Conservation (phyloP, 2,888 invertebrate species). For the Opisthograptis luteolata region DNA sequence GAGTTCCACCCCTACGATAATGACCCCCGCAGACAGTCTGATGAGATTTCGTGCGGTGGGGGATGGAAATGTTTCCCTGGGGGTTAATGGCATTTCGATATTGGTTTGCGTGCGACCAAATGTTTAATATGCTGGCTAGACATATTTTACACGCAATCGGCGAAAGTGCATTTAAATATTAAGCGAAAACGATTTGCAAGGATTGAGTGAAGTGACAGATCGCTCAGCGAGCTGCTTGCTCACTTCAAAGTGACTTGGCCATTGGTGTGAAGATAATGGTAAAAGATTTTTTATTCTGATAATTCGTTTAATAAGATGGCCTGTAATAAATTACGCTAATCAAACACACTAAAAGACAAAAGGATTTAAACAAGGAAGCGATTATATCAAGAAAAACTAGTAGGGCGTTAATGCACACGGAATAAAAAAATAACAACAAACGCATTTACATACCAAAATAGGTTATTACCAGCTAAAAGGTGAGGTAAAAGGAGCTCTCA, state of each 20-base stretch:
- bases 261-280: too few species aligned
- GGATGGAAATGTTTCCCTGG: constrained; percentile 27
- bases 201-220: too few species aligned
- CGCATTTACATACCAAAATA: constrained; percentile 23
- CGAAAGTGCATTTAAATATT: too few species aligned
- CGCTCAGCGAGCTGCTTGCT: too few species aligned
- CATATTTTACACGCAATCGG: background rate
- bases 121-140: constrained; percentile 14
- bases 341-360: background rate
- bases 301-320: too few species aligned
- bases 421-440: constrained; percentile 14
- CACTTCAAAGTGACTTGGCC: too few species aligned
- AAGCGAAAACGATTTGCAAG: too few species aligned
- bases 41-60: constrained; percentile 44
- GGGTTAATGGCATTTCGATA: constrained; percentile 32
- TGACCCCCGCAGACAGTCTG: constrained; percentile 47
- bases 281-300: too few species aligned
- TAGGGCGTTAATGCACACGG: constrained; percentile 10
- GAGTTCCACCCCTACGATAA: constrained; percentile 37
- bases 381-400: constrained; percentile 5
- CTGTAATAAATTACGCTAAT: background rate
- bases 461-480: constrained; percentile 24
- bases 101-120: constrained; percentile 16
- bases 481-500: constrained; percentile 24
- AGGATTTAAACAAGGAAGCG: constrained; percentile 20